Base-by-base conservation (phyloP, 2,113 vertebrate species). In the Odocoileus hemionus region DNA sequence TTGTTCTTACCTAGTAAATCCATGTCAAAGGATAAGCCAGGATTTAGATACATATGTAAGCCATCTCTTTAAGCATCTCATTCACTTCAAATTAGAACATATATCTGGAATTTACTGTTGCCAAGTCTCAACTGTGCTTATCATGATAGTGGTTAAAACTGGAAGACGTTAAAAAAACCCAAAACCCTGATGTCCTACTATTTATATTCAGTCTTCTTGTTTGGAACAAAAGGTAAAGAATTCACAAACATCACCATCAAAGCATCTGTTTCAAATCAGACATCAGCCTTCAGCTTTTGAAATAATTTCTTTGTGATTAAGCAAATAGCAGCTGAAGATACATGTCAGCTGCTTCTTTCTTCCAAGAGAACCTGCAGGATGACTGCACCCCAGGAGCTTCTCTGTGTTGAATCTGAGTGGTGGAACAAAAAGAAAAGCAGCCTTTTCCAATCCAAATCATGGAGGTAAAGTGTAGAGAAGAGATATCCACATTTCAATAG, bases 381-480 rank as follows among this genome's bases (percentile, higher is more conserved):
- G 17, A 19, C 33, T 47, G 88, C 39, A 96, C 87, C 85, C 67
- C 80, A 86, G 47, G 36, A 91, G 79, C 91, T 83, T 82, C 94
- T 64, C 93, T 70, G 85, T 57, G 86, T 79, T 93, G 85, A 89
- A 80, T 84, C 26, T 97, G 91, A 96, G 5, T 86, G 67, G 7
- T 94, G 91, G 76, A 95, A 92, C 9, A 61, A 76, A 86, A 98
- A 96, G 79, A 6, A 43, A 76, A 97, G 52, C 89, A 36, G 88
- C 82, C 78, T 97, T 98, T 98, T 97, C 98, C 92, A 0, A 97
- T 98, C 91, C 90, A 97, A 95, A 97, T 95, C 94, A 92, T 74
- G 76, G 94, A 98, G 97, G 95, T 86, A 89, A 98, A 93, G 33
- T 94, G 91, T 28, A 94, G 89, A 98, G 96, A 93, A 98, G 97